Base-by-base conservation (phyloP, 2,888 invertebrate species). In the Sinhomidia bicolor region DNA sequence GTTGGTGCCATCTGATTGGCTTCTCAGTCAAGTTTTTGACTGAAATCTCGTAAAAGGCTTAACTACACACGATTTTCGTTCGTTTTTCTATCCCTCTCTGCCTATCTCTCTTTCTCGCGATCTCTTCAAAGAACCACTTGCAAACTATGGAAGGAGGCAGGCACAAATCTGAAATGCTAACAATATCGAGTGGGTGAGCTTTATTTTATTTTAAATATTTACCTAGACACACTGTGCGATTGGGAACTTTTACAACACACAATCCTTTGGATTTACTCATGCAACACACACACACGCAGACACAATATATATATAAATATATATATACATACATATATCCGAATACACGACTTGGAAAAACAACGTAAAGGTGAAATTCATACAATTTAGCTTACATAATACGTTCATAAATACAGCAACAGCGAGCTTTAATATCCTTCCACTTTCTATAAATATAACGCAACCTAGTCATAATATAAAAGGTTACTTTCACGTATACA, bases 181-280 rank as follows among this genome's bases (percentile, higher is more conserved):
- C 87, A 87, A 68, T 54, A 68, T 68, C 23, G 83, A 83, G 74
- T 74, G 60, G 54, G 62, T 36, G 29, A 23, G 14, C 32, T 29
- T 29, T 51, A 36, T 83, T 88, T 88, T 82, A 83, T 88, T 88
- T 88, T 82, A 83, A 88, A 83, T 82, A 88, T 88, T 82, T 82
- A 87, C 76, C 76, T 78, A 76, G 36, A 51, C 36, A 47, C 17
- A 57, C 57, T 76, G 76, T 29, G n/a, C 29, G 76, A 51, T 17
- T 76, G 29, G 44, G 41, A 76, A 76, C 47, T 76, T 76, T 17
- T 26, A 29, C n/a, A 76, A 51, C 51, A 76, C 51, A 54, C 29
- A 76, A 76, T 76, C 76, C 29, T 29, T 62, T 80, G 44, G 7
- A 26, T 57, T 57, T 60, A 41, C 44, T n/a, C 14, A 79, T 78